Evolutionary conservation across 1,140 invertebrate genomes (phyloP).

Genomic region (Tetragnatha versicolor): DNA sequence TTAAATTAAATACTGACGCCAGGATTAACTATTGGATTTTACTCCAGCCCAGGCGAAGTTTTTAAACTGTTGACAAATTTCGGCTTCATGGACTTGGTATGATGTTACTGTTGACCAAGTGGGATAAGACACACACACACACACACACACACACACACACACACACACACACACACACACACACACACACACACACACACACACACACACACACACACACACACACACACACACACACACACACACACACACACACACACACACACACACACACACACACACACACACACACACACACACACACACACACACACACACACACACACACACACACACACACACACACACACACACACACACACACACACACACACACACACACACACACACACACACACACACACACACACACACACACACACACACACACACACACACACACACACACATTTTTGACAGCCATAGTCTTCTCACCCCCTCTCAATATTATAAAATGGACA

Average conservation of each 20-base stretch:
- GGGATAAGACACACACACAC: constrained; percentile 33
- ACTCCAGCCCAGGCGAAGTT: too few species aligned
- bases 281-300: constrained; percentile 25
- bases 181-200: constrained; percentile 29
- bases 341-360: constrained; percentile 29
- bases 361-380: constrained; percentile 29
- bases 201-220: constrained; percentile 23
- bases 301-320: constrained; percentile 25
- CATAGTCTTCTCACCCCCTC: too few species aligned
- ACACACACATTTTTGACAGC: constrained; percentile 6
- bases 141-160: constrained; percentile 33
- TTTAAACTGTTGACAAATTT: too few species aligned
- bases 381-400: constrained; percentile 29
- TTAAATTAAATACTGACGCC: too few species aligned
- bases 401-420: constrained; percentile 31
- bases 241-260: constrained; percentile 25
- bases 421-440: constrained; percentile 18
- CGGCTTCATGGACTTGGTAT: too few species aligned
- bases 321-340: constrained; percentile 25
- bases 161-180: constrained; percentile 33
- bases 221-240: constrained; percentile 18
- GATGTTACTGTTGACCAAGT: too few species aligned
- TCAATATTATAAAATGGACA: too few species aligned
- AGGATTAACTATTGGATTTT: too few species aligned
- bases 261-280: constrained; percentile 27